phyloP scores from a whole-genome alignment of 2,888 invertebrate species.

The Panzeria rudis region DNA sequence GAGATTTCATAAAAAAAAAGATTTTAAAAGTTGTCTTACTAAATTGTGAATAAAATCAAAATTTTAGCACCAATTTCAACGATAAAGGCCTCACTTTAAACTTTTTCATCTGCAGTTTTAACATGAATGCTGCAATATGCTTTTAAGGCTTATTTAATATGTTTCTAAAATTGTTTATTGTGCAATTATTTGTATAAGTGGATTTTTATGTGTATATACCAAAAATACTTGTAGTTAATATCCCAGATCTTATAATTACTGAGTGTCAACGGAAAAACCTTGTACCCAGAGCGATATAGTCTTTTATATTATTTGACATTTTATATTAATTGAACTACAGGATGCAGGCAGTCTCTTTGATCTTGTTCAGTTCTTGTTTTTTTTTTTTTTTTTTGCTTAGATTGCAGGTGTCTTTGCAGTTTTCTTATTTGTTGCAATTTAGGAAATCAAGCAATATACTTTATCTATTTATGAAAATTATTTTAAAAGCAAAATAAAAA shows the following conservation, averaged over 20 bases:
- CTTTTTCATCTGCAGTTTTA: too few species aligned
- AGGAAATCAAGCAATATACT: constrained; percentile 9
- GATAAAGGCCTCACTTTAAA: too few species aligned
- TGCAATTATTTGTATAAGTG: not conserved
- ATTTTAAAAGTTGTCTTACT: too few species aligned
- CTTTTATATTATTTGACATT: constrained; percentile 27
- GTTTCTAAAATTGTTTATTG: not conserved
- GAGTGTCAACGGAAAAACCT: constrained; percentile 59
- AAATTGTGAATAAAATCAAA: too few species aligned
- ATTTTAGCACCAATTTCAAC: too few species aligned
- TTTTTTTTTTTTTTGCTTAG: not conserved
- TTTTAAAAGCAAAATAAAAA: not conserved
- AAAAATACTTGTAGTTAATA: not conserved
- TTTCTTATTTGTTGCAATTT: constrained; percentile 9
- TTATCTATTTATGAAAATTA: constrained; percentile 25
- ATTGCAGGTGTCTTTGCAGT: constrained; percentile 43
- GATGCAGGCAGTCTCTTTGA: constrained; percentile 14
- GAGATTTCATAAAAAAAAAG: too few species aligned
- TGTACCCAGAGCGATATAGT: constrained; percentile 16
- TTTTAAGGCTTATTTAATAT: not conserved
- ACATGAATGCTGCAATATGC: not conserved
- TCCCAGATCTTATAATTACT: constrained; percentile 26
- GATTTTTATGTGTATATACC: not conserved
- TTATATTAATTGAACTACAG: not conserved
- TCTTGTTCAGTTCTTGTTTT: not conserved